phyloP scores from a whole-genome alignment of 2,113 vertebrate species.

The Ovibos moschatus region DNA sequence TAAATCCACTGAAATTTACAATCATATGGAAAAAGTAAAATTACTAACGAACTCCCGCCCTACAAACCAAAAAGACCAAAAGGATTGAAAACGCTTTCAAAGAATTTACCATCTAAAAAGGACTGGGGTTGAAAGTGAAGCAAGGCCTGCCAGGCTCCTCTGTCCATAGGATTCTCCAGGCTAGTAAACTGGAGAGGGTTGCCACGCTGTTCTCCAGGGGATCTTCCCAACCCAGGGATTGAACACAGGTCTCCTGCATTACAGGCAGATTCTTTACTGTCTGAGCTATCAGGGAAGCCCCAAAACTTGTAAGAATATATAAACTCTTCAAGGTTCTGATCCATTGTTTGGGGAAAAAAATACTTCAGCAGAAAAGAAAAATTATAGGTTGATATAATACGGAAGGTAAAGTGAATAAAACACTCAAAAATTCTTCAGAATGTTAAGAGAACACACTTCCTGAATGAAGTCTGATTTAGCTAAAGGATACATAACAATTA shows the following conservation, averaged over 20 bases:
- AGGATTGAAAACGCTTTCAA: not conserved
- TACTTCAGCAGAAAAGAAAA: not conserved
- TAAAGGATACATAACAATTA: not conserved
- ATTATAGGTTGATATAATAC: not conserved
- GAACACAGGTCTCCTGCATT: not conserved
- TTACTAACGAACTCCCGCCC: not conserved
- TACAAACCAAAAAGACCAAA: not conserved
- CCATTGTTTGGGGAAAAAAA: not conserved
- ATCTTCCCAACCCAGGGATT: not conserved
- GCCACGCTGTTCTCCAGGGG: not conserved
- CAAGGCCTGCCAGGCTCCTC: not conserved
- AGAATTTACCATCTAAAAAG: not conserved
- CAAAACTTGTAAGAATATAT: not conserved
- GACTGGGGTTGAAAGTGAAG: not conserved
- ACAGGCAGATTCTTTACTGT: not conserved
- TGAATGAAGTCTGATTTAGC: not conserved
- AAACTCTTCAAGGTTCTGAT: not conserved
- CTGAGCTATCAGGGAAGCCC: not conserved
- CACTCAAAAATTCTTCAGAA: not conserved
- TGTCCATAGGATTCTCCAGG: not conserved
- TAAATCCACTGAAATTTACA: not conserved
- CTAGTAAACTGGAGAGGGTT: not conserved
- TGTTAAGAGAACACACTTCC: not conserved
- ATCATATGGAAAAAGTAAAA: not conserved
- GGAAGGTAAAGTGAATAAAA: not conserved